Conservation (phyloP, 2,797 vertebrate species). For the Microctenopoma steveboyesi region DNA sequence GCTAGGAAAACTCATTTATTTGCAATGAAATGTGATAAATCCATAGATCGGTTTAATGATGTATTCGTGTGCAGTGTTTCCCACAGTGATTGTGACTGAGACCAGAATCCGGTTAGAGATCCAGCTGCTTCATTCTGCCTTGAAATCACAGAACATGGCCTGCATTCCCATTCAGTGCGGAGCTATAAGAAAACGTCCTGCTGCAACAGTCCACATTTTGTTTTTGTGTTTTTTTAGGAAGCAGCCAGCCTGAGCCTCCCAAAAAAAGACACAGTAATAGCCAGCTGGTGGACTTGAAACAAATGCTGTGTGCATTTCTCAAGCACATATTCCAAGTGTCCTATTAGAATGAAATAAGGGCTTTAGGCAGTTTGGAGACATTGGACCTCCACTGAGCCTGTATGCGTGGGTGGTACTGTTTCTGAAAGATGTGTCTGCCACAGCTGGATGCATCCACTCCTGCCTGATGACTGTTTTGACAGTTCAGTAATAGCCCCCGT, state of each 20-base stretch:
- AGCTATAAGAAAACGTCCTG: slow-evolving; percentile 57
- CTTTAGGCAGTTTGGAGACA: slow-evolving; percentile 50
- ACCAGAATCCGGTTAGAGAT: slow-evolving; percentile 28
- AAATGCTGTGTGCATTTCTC: slow-evolving; percentile 25
- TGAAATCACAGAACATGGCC: slow-evolving; percentile 28
- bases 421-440: slow-evolving; percentile 62
- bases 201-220: slow-evolving; percentile 48
- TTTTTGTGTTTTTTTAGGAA: slow-evolving; percentile 56
- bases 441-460: slow-evolving; percentile 72
- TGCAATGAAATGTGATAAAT: slow-evolving; percentile 34
- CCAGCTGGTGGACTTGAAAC: slow-evolving; percentile 23
- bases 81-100: slow-evolving; percentile 32
- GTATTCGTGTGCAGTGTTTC: slow-evolving; percentile 29
- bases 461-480: slow-evolving; percentile 77
- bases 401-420: slow-evolving; percentile 43
- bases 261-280: slow-evolving; percentile 26
- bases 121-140: slow-evolving; percentile 32
- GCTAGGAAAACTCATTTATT: slow-evolving; percentile 35
- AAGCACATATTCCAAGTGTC: slow-evolving; percentile 47
- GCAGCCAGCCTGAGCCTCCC: slow-evolving; percentile 21
- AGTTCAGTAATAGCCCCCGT: slow-evolving; percentile 74
- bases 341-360: slow-evolving; percentile 66
- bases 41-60: slow-evolving; percentile 44
- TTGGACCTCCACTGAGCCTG: slow-evolving; percentile 28
- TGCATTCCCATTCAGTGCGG: slow-evolving; percentile 18